phyloP scores from a whole-genome alignment of 1,140 invertebrate genomes.

The Leptopilina boulardi region DNA sequence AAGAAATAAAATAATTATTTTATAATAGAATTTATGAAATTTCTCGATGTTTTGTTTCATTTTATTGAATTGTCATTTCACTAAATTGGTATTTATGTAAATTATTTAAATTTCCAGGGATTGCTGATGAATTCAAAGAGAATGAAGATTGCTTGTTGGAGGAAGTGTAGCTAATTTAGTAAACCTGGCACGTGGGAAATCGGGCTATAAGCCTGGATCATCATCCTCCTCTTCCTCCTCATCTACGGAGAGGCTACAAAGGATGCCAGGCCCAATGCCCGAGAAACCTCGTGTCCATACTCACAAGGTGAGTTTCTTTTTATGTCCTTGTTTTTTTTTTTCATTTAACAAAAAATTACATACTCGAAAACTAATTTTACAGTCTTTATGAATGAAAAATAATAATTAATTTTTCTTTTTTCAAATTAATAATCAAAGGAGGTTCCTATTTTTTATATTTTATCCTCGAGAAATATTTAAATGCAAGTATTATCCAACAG shows the following conservation, averaged over 20 bases:
- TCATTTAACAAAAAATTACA: not conserved
- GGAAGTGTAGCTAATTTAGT: conserved; percentile 52
- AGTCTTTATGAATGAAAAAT: too few species aligned
- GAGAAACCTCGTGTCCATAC: conserved; percentile 73
- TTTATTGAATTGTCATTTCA: too few species aligned
- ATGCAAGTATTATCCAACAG: conserved; percentile 1
- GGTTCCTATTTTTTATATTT: too few species aligned
- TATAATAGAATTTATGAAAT: too few species aligned
- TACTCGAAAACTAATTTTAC: too few species aligned
- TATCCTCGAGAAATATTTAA: not conserved
- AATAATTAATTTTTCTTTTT: too few species aligned
- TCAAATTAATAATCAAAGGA: too few species aligned
- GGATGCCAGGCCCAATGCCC: conserved; percentile 72
- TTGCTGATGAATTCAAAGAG: conserved; percentile 42
- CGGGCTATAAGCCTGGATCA: conserved; percentile 64
- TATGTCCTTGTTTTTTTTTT: not conserved
- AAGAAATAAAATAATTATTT: too few species aligned
- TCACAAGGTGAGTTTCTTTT: conserved; percentile 66
- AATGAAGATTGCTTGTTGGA: conserved; percentile 55
- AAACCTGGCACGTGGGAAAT: conserved; percentile 70
- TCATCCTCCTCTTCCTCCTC: conserved; percentile 64
- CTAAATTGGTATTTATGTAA: conserved; percentile 40
- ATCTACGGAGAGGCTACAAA: conserved; percentile 68
- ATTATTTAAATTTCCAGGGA: conserved; percentile 35
- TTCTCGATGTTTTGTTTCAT: too few species aligned